Conservation (phyloP, 2,113 vertebrate species). For the Trachemys scripta region DNA sequence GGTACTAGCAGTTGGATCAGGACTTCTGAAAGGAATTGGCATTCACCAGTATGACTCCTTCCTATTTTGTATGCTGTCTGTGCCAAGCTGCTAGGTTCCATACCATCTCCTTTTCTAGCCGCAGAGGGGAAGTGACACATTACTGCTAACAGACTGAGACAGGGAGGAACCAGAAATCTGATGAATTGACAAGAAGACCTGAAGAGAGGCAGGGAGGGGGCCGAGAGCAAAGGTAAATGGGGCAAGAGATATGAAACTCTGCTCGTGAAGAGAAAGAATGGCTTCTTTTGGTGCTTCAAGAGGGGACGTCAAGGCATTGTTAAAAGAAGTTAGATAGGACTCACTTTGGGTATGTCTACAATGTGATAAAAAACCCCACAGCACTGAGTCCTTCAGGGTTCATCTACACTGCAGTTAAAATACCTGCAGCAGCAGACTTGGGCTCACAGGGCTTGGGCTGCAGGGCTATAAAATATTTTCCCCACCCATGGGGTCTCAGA, state of each 20-base stretch:
- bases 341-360: background rate
- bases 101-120: background rate
- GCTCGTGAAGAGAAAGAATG: background rate
- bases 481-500: background rate
- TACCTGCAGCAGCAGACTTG: background rate
- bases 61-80: background rate
- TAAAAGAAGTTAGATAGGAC: background rate
- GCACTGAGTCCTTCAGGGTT: background rate
- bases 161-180: background rate
- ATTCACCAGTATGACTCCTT: background rate
- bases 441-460: background rate
- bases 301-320: background rate
- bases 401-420: background rate
- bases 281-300: background rate
- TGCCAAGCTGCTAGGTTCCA: background rate
- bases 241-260: background rate
- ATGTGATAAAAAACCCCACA: background rate
- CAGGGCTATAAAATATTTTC: background rate
- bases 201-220: background rate
- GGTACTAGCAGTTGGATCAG: background rate
- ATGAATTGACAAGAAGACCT: background rate
- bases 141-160: background rate
- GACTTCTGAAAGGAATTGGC: background rate
- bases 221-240: background rate
- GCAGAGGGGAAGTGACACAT: background rate